Conservation (phyloP, 2,888 invertebrate genomes). For the Oscheius onirici region DNA sequence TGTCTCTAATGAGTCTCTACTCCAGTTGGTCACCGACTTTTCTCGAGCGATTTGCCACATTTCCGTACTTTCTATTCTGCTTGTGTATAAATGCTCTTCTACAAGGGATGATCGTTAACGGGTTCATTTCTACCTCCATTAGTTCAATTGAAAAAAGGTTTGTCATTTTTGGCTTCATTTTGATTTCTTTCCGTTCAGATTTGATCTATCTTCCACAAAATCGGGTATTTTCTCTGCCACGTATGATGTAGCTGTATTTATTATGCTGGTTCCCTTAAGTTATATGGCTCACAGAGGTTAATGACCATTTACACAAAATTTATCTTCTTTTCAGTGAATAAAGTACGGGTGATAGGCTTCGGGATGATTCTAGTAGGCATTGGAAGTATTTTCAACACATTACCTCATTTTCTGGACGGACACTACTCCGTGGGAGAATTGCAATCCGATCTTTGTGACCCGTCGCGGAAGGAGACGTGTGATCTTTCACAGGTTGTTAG, state of each 20-base stretch:
- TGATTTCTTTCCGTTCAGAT: slow-evolving; percentile 39
- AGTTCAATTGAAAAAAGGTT: slow-evolving; percentile 57
- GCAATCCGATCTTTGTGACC: slow-evolving; percentile 31
- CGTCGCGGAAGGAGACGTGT: slow-evolving; percentile 2
- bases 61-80: slow-evolving; percentile 47
- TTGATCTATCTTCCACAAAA: slow-evolving; percentile 51
- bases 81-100: slow-evolving; percentile 50
- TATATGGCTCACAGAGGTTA: slow-evolving; percentile 48
- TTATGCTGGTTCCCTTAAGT: slow-evolving; percentile 53
- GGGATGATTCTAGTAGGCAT: slow-evolving; percentile 57
- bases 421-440: slow-evolving; percentile 40
- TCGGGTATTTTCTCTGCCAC: slow-evolving; percentile 56
- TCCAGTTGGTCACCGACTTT: slow-evolving; percentile 30
- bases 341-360: slow-evolving; percentile 48
- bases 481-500: slow-evolving; percentile 16
- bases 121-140: slow-evolving; percentile 55
- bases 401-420: slow-evolving; percentile 54
- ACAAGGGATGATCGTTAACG: slow-evolving; percentile 60
- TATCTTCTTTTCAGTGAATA: slow-evolving; percentile 49
- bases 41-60: slow-evolving; percentile 42
- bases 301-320: background rate
- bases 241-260: slow-evolving; percentile 54
- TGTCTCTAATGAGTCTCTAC: slow-evolving; percentile 9
- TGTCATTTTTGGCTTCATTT: background rate
- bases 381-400: slow-evolving; percentile 45